phyloP scores from a whole-genome alignment of 2,113 vertebrate genomes.

The Zingel zingel region DNA sequence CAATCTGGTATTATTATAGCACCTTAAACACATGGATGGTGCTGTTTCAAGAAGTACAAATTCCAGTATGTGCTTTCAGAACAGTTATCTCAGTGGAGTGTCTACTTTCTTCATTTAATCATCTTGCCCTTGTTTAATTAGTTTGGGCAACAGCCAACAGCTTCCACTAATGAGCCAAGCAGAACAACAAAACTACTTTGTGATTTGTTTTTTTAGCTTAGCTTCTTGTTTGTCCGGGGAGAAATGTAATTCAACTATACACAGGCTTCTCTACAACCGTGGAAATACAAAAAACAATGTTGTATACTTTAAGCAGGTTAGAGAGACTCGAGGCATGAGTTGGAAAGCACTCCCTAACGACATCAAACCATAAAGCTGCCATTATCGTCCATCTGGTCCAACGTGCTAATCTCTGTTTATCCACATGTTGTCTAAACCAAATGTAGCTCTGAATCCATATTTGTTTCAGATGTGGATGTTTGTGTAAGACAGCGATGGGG shows the following conservation, averaged over 20 bases:
- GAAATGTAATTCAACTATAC: neutral
- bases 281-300: neutral
- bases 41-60: neutral
- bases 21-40: neutral
- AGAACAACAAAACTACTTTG: neutral
- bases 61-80: neutral
- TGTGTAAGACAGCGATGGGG: slow-evolving; percentile 9
- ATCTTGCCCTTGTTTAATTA: neutral
- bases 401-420: slow-evolving; percentile 51
- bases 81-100: neutral
- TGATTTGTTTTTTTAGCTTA: neutral
- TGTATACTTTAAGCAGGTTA: neutral
- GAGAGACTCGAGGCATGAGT: neutral
- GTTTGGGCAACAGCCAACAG: slow-evolving; percentile 1
- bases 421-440: slow-evolving; percentile 36
- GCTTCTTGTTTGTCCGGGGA: neutral
- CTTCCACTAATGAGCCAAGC: slow-evolving; percentile 1
- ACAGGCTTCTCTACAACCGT: neutral
- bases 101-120: neutral
- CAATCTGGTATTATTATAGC: neutral
- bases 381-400: slow-evolving; percentile 2
- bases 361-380: slow-evolving; percentile 21
- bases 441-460: slow-evolving; percentile 12
- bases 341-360: slow-evolving; percentile 12
- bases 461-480: slow-evolving; percentile 40